Percentiles rank a stretch among this genome's conserved stretches.
phyloP scores from a whole-genome alignment of 1,140 invertebrate species.

The Drosophila nigromelanica region DNA sequence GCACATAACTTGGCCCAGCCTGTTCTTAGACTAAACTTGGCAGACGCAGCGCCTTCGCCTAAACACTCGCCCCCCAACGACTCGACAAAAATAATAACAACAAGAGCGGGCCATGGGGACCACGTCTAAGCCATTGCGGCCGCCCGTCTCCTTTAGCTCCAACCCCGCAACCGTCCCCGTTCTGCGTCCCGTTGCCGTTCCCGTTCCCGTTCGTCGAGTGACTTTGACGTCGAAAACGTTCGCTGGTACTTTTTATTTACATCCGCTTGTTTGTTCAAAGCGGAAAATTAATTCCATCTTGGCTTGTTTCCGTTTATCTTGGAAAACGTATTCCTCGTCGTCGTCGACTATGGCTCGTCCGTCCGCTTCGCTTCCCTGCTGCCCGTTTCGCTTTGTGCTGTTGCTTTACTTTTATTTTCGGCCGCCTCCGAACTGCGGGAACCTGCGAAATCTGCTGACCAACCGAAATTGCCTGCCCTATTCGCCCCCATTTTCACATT shows the following conservation, averaged over 20 bases:
- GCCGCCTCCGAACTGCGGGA: conserved; percentile 9
- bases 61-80: background rate
- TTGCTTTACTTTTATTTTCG: conserved; percentile 69
- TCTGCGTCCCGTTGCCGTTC: background rate
- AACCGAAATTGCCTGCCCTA: conserved; percentile 58
- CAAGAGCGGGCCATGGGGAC: background rate
- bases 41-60: conserved; percentile 42
- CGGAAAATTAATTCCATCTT: conserved; percentile 84
- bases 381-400: conserved; percentile 61
- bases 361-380: background rate
- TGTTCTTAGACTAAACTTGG: conserved; percentile 64
- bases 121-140: conserved; percentile 45
- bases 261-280: conserved; percentile 84
- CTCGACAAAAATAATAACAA: conserved; percentile 27
- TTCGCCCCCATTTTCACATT: background rate
- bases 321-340: conserved; percentile 79
- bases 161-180: background rate
- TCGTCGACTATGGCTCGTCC: conserved; percentile 13
- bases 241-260: conserved; percentile 78
- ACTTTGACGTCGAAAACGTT: conserved; percentile 56
- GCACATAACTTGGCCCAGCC: conserved; percentile 70
- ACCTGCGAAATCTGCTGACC: conserved; percentile 59
- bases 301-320: conserved; percentile 84
- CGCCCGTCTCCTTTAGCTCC: conserved; percentile 25
- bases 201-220: conserved; percentile 1